Conservation (phyloP, 2,888 invertebrate genomes). For the Poecilus cupreus region DNA sequence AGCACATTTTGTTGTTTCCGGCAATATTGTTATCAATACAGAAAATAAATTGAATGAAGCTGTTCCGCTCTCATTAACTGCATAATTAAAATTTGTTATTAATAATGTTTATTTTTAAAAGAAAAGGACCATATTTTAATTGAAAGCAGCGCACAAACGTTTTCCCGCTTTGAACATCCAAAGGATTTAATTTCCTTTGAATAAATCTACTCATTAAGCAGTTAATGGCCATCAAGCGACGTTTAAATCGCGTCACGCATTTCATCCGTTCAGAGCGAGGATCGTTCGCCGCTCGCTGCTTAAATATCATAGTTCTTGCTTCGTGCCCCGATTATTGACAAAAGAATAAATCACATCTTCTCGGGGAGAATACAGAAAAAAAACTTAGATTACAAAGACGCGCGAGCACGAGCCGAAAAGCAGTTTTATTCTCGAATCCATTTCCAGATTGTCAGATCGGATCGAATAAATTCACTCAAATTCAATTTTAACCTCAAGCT, state of each 20-base stretch:
- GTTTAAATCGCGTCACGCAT: conserved; percentile 26
- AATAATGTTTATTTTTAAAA: conserved; percentile 33
- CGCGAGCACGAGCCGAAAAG: conserved; percentile 45
- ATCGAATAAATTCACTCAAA: conserved; percentile 64
- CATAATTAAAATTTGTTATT: conserved; percentile 40
- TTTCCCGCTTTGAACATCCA: conserved; percentile 31
- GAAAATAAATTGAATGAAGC: neutral
- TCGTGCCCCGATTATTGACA: conserved; percentile 56
- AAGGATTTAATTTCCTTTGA: conserved; percentile 47
- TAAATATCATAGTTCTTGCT: conserved; percentile 36
- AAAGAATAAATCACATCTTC: conserved; percentile 58
- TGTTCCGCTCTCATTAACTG: conserved; percentile 18
- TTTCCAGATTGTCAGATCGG: conserved; percentile 64
- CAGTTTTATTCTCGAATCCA: conserved; percentile 61
- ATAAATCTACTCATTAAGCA: conserved; percentile 47
- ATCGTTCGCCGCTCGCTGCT: neutral
- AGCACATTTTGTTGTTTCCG: neutral
- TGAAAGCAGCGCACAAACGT: conserved; percentile 30
- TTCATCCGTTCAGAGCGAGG: neutral
- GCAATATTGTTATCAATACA: neutral
- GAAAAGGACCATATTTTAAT: conserved; percentile 34
- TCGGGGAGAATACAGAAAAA: conserved; percentile 44
- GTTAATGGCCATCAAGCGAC: conserved; percentile 41
- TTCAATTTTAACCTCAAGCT: conserved; percentile 63
- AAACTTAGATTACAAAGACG: conserved; percentile 59